Evolutionary conservation across 1,140 invertebrate genomes (phyloP).

Genomic region (Zaprionus kolodkinae): DNA sequence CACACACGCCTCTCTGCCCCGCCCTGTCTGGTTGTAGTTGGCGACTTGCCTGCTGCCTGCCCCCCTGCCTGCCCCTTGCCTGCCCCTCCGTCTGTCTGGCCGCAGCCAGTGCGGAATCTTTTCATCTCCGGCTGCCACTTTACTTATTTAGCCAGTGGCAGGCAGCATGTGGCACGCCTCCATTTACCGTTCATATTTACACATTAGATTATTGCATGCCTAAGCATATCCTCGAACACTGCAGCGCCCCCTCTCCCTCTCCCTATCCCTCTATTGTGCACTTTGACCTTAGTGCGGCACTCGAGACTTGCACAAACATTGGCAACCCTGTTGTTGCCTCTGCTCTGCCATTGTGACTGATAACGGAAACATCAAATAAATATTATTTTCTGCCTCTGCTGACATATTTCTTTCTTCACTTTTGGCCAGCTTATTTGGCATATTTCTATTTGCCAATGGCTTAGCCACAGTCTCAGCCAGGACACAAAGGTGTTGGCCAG

Average conservation of each 20-base stretch:
- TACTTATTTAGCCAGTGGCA: constrained; percentile 65
- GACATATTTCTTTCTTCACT: constrained; percentile 13
- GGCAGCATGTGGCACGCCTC: constrained; percentile 47
- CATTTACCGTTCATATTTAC: constrained; percentile 75
- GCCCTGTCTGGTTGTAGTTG: constrained; percentile 19
- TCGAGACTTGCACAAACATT: constrained; percentile 67
- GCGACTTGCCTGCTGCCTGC: constrained; percentile 31
- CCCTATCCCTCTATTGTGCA: constrained; percentile 31
- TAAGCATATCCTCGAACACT: constrained; percentile 57
- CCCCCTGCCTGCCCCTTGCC: background rate
- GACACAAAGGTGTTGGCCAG: background rate
- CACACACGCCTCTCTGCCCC: constrained; percentile 14
- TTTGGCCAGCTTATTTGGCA: constrained; percentile 31
- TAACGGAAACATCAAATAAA: constrained; percentile 76
- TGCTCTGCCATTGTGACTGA: constrained; percentile 34
- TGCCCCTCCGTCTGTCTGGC: background rate
- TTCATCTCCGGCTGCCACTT: constrained; percentile 47
- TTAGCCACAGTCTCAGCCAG: constrained; percentile 11
- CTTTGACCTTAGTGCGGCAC: constrained; percentile 59
- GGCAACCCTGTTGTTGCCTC: constrained; percentile 16
- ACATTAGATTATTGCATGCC: constrained; percentile 81
- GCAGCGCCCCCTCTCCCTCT: constrained; percentile 6
- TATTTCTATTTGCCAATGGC: constrained; percentile 50
- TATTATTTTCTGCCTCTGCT: constrained; percentile 62
- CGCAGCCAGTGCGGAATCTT: constrained; percentile 18